These are phyloP conservation scores for Chaunax sp. DNA, from an alignment of 2,797 vertebrate genomes.

Conservation along the genomic window DNA sequence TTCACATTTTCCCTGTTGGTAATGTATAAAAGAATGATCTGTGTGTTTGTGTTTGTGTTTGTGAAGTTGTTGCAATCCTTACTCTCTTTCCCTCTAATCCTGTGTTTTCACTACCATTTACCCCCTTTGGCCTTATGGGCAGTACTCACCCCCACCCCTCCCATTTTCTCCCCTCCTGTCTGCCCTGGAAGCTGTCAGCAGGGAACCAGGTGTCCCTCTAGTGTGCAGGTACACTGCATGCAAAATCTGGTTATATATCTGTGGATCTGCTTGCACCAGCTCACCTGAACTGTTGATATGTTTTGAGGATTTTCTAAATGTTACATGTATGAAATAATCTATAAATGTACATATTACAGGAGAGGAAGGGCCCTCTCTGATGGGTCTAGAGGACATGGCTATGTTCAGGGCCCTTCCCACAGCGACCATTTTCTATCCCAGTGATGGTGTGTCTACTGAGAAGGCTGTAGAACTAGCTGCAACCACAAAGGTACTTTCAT, in stretches of 20 bases:
- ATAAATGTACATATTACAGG: constrained; percentile 78
- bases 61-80: constrained; percentile 36
- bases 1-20: constrained; percentile 23
- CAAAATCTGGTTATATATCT: constrained; percentile 70
- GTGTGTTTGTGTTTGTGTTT: constrained; percentile 10
- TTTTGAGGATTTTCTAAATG: constrained; percentile 5
- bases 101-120: constrained; percentile 72
- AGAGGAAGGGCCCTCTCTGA: constrained; percentile 95
- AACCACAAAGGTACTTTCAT: constrained; percentile 93
- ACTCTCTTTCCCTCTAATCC: constrained; percentile 66
- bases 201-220: constrained; percentile 84
- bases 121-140: constrained; percentile 68
- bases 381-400: constrained; percentile 93
- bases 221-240: constrained; percentile 90
- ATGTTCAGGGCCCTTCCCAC: constrained; percentile 92
- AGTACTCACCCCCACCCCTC: constrained; percentile 83
- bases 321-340: not conserved
- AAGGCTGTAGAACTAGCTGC: constrained; percentile 95
- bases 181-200: constrained; percentile 86
- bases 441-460: constrained; percentile 93
- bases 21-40: constrained; percentile 11
- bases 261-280: constrained; percentile 57
- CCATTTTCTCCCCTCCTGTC: constrained; percentile 82
- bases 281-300: constrained; percentile 35
- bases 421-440: constrained; percentile 93